phyloP scores from a whole-genome alignment of 2,888 invertebrate genomes.

The Watsonalla binaria region DNA sequence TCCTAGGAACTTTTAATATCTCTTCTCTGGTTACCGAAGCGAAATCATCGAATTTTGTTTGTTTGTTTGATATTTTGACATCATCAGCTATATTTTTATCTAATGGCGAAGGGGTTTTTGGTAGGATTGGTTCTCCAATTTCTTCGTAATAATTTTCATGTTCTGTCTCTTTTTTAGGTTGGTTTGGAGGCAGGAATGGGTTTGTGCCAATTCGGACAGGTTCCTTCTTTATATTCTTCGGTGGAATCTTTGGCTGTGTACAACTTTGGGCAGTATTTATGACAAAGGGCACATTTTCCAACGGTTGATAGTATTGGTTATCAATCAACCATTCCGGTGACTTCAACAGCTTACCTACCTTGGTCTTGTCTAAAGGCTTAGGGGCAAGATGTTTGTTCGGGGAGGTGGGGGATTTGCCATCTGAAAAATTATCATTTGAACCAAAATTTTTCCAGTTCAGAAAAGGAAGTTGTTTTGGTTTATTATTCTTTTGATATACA shows the following conservation, averaged over 20 bases:
- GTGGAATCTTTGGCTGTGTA: slow-evolving; percentile 19
- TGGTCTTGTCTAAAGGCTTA: slow-evolving; percentile 30
- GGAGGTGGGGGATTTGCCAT: slow-evolving; percentile 26
- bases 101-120: slow-evolving; percentile 22
- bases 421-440: slow-evolving; percentile 38
- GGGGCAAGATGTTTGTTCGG: slow-evolving; percentile 21
- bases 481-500: slow-evolving; percentile 54
- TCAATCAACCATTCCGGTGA: slow-evolving; percentile 58
- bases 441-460: slow-evolving; percentile 43
- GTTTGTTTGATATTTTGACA: slow-evolving; percentile 54
- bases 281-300: slow-evolving; percentile 57
- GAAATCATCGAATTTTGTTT: slow-evolving; percentile 40
- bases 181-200: slow-evolving; percentile 24
- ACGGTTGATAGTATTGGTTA: slow-evolving; percentile 65
- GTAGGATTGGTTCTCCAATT: slow-evolving; percentile 46
- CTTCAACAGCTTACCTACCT: slow-evolving; percentile 48
- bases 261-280: slow-evolving; percentile 48
- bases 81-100: slow-evolving; percentile 65
- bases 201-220: slow-evolving; percentile 18
- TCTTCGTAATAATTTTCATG: slow-evolving; percentile 69
- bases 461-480: slow-evolving; percentile 47
- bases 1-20: slow-evolving; percentile 61
- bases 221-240: slow-evolving; percentile 21
- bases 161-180: slow-evolving; percentile 38
- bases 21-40: slow-evolving; percentile 53